A percentile compares a stretch with the other conserved stretches of the same genome.
phyloP scores from a whole-genome alignment of 2,113 vertebrate species.

The Gambusia holbrooki region DNA sequence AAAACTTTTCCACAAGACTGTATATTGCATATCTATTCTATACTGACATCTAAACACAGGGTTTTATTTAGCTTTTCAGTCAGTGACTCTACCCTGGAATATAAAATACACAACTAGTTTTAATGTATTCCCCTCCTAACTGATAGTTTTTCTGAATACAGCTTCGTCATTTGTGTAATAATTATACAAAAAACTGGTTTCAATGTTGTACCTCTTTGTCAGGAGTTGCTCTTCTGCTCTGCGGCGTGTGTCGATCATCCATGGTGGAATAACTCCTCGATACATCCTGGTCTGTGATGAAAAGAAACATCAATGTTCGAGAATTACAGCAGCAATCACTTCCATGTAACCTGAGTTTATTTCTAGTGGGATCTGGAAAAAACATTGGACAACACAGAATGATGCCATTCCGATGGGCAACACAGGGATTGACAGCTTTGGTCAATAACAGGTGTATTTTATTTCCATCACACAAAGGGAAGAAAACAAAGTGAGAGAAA shows the following conservation, averaged over 20 bases:
- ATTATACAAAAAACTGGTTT: not conserved
- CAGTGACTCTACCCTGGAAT: not conserved
- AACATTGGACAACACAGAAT: conserved; percentile 17
- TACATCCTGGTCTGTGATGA: conserved; percentile 87
- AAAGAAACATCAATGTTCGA: conserved; percentile 49
- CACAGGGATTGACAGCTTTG: conserved; percentile 53
- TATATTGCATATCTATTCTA: not conserved
- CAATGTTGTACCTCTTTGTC: conserved; percentile 89
- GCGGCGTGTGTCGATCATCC: conserved; percentile 83
- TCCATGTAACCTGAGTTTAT: conserved; percentile 3
- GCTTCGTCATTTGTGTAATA: too few relatives aligned
- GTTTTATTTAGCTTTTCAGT: not conserved
- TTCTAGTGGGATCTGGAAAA: conserved; percentile 8
- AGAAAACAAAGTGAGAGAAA: conserved; percentile 32
- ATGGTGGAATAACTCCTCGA: conserved; percentile 86
- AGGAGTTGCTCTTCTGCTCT: conserved; percentile 86
- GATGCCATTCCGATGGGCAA: conserved; percentile 51
- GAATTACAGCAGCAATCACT: not conserved
- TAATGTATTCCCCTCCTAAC: too few relatives aligned
- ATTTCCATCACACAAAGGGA: conserved; percentile 60
- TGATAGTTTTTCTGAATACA: too few relatives aligned
- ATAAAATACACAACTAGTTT: not conserved
- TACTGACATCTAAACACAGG: not conserved
- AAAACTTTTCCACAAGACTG: too few relatives aligned
- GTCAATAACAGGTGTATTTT: conserved; percentile 47